Evolutionary conservation across 1,140 invertebrate genomes (phyloP), one percentile per base, ranked within the genome.

Genomic region (Laodelphax striatellus): DNA sequence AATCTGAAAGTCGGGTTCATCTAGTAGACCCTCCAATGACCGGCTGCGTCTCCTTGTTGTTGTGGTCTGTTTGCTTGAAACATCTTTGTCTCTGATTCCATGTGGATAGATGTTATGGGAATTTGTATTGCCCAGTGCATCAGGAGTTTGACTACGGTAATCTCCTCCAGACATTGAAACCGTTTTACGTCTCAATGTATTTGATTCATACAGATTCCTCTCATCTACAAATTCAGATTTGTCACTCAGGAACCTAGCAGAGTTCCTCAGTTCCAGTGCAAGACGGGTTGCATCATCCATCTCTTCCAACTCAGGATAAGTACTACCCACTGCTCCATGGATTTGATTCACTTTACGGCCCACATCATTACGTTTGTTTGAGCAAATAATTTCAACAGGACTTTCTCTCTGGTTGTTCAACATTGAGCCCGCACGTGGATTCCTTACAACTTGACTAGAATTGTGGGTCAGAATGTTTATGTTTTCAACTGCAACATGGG

Each of bases 301-400:
- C 68, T 70, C 63, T 72, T 54, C 41, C 28, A 41, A 21, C 34
- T 60, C 46, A 13, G 34, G 34, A 13, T 38, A 38, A 50, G 46
- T 17, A 17, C 31, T 38, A 19, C 31, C 44, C 4, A 38, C 10
- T 1, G 54, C 22, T 14, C 66, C 59, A 28, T 65, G 65, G 34
- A 90, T 89, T 3, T 85, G 85, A 71, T 91, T 90, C 38, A 89
- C 84, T 64, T 90, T 88, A 62, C 86, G 80, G 6, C 84, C 83
- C 55, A 90, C 85, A 69, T 87, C 84, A 70, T 77, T 77, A 9
- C 84, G 76, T 75, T 89, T 85, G 70, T 82, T 81, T 62, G 74
- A 41, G 75, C 71, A 53, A 42, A 50, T 61, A 10, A 57, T 22
- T 38, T 63, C 62, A 59, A 74, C 67, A 68, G 34, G 43, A 41